A percentile compares a stretch with the other conserved stretches of the same genome.
Conservation (phyloP, 2,888 invertebrate genomes). For the Epistrophe eligans region DNA sequence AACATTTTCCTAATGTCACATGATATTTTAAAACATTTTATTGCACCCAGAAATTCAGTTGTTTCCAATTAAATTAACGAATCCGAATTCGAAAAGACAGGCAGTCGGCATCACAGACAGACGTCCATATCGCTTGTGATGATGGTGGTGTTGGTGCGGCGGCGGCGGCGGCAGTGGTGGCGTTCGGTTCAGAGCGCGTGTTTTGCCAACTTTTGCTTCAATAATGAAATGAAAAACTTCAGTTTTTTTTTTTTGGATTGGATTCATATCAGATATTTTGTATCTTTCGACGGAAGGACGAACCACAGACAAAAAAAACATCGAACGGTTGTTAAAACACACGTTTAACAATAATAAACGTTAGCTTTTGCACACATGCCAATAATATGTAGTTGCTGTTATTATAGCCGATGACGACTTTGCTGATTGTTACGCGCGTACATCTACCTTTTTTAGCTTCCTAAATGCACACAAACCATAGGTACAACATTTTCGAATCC, state of each 20-base stretch:
- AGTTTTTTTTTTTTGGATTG: conserved; percentile 19
- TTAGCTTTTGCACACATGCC: conserved; percentile 65
- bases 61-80: conserved; percentile 76
- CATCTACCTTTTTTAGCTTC: conserved; percentile 12
- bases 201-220: conserved; percentile 48
- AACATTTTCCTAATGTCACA: conserved; percentile 75
- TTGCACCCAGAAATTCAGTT: conserved; percentile 73
- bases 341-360: conserved; percentile 69
- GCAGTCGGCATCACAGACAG: conserved; percentile 17
- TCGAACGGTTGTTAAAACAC: conserved; percentile 59
- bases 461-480: conserved; percentile 52
- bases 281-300: conserved; percentile 74
- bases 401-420: conserved; percentile 73
- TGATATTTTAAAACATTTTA: conserved; percentile 75
- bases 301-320: conserved; percentile 46
- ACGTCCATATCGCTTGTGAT: background rate
- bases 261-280: conserved; percentile 59
- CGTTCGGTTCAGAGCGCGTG: background rate
- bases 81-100: conserved; percentile 51
- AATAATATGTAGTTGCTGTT: conserved; percentile 78
- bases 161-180: background rate
- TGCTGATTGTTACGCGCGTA: conserved; percentile 61
- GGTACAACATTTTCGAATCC: conserved; percentile 12
- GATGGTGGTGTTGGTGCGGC: too few relatives aligned
- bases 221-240: conserved; percentile 50